These are phyloP conservation scores for Octopus bimaculoides DNA, from an alignment of 1,140 invertebrate species.

Conservation along the genomic window DNA sequence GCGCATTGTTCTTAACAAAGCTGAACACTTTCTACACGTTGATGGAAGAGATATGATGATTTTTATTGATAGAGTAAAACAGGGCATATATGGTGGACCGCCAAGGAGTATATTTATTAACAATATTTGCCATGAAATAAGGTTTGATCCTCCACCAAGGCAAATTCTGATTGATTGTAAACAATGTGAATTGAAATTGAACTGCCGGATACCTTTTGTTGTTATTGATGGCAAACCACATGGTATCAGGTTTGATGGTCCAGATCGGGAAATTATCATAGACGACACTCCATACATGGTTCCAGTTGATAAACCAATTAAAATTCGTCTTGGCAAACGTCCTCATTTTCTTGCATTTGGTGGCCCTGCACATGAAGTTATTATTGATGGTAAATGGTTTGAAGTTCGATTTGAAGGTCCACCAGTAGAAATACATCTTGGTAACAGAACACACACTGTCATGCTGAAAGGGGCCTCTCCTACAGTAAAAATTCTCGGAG, in stretches of 20 bases:
- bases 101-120: conserved; percentile 45
- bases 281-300: conserved; percentile 73
- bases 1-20: conserved; percentile 39
- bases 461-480: conserved; percentile 77
- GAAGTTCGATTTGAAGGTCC: conserved; percentile 53
- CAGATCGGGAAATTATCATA: conserved; percentile 86
- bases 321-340: conserved; percentile 68
- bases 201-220: conserved; percentile 79
- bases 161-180: conserved; percentile 78
- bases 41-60: conserved; percentile 51
- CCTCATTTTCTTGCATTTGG: conserved; percentile 82
- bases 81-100: conserved; percentile 46
- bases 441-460: conserved; percentile 75
- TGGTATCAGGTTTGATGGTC: conserved; percentile 83
- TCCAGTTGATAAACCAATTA: conserved; percentile 79
- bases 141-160: conserved; percentile 52
- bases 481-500: conserved; percentile 63
- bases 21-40: conserved; percentile 42
- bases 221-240: conserved; percentile 64
- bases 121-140: conserved; percentile 39
- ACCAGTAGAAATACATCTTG: conserved; percentile 44
- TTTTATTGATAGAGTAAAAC: conserved; percentile 46
- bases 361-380: conserved; percentile 80
- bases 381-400: conserved; percentile 68
- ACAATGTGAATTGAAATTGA: conserved; percentile 80